Conservation (phyloP, 2,797 vertebrate species). For the Gymnopithys bicolor region DNA sequence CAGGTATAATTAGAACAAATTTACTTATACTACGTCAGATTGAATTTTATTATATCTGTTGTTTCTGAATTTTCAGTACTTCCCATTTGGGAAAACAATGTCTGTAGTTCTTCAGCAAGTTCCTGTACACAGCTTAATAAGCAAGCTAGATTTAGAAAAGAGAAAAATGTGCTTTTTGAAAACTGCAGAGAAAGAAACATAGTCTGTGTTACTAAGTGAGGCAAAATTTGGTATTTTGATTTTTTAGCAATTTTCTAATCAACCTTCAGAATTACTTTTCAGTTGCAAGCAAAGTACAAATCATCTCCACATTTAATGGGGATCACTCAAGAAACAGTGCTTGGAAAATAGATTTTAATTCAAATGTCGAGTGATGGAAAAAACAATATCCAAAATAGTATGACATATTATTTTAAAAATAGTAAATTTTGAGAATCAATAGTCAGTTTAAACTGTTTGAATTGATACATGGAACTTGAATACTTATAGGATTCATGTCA, state of each 20-base stretch:
- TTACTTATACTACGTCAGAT: not conserved
- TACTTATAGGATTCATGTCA: not conserved
- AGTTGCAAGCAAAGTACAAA: not conserved
- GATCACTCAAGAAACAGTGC: not conserved
- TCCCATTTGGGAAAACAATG: not conserved
- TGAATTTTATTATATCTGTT: not conserved
- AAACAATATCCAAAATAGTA: rapidly evolving
- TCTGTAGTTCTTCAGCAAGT: not conserved
- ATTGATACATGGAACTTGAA: not conserved
- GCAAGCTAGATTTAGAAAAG: not conserved
- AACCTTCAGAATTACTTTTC: not conserved
- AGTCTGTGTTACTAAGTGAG: not conserved
- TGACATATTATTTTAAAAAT: not conserved
- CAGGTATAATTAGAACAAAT: not conserved
- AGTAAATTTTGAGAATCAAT: not conserved
- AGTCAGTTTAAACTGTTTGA: not conserved
- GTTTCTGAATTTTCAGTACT: not conserved
- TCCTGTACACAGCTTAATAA: not conserved
- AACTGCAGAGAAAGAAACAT: not conserved
- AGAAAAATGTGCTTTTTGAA: not conserved
- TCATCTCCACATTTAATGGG: not conserved
- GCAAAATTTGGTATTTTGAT: not conserved
- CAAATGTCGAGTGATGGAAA: not conserved
- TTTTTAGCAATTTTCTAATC: not conserved
- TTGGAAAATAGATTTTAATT: not conserved